A percentile compares a stretch with the other conserved stretches of the same genome.
Conservation (phyloP, 2,888 invertebrate species). For the Ypsolopha scabrella region DNA sequence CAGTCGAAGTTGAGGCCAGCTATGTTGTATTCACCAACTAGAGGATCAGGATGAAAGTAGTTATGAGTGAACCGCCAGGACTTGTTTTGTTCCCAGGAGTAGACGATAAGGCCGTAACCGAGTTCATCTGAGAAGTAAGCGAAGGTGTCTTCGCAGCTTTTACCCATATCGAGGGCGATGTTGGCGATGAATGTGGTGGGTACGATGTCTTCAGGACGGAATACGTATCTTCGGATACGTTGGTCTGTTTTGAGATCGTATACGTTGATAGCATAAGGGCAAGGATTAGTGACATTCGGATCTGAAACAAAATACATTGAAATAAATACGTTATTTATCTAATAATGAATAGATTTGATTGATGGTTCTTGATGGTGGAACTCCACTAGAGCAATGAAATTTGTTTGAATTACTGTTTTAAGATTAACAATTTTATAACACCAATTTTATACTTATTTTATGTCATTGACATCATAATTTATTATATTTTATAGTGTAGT, state of each 20-base stretch:
- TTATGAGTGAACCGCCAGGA: conserved; percentile 86
- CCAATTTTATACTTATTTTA: no score
- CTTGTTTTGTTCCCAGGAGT: conserved; percentile 80
- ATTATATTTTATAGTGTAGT: no score
- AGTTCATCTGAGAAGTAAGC: conserved; percentile 87
- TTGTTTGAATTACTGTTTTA: no score
- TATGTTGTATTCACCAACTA: conserved; percentile 82
- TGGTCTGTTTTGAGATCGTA: conserved; percentile 81
- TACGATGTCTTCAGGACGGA: conserved; percentile 80
- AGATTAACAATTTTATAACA: no score
- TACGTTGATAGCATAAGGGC: conserved; percentile 83
- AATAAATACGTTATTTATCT: no score
- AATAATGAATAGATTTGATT: background rate
- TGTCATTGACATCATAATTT: no score
- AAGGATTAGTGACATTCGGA: conserved; percentile 74
- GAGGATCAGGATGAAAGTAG: conserved; percentile 85
- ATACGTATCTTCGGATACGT: conserved; percentile 76
- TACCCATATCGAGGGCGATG: conserved; percentile 83
- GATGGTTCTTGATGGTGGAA: background rate
- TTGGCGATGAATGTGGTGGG: conserved; percentile 87
- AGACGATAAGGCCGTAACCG: conserved; percentile 84
- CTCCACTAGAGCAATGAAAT: no score
- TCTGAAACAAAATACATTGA: conserved; percentile 42
- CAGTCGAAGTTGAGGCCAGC: conserved; percentile 88
- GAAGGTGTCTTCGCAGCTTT: conserved; percentile 79